phyloP scores from a whole-genome alignment of 2,797 vertebrate species.

The Rhabdomys pumilio region DNA sequence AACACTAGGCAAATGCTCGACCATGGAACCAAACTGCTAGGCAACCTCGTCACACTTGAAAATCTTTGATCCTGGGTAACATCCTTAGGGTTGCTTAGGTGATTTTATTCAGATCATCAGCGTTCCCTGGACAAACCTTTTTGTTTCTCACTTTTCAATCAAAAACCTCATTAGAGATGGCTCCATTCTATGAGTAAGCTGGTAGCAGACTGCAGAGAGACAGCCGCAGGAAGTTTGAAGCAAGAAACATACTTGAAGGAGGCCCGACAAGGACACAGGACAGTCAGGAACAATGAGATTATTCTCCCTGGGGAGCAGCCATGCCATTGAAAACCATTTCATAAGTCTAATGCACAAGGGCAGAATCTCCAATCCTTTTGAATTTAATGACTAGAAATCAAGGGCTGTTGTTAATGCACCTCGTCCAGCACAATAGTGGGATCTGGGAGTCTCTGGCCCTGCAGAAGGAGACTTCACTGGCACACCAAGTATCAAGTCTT shows the following conservation, averaged over 20 bases:
- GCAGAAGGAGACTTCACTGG: not conserved
- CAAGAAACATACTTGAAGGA: not conserved
- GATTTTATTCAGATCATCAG: constrained; percentile 21
- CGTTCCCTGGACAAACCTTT: not conserved
- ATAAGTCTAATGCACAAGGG: not conserved
- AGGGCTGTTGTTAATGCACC: not conserved
- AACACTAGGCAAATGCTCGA: not conserved
- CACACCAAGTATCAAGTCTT: not conserved
- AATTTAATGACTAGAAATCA: not conserved
- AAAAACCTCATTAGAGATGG: not conserved
- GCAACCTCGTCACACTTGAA: not conserved
- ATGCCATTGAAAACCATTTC: not conserved
- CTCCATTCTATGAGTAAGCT: not conserved
- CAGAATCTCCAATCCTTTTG: not conserved
- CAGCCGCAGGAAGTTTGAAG: not conserved
- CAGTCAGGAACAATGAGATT: too few species aligned
- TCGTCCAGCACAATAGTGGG: not conserved
- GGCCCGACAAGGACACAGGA: not conserved
- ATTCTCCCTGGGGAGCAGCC: too few species aligned
- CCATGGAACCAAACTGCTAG: not conserved
- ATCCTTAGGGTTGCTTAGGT: not conserved
- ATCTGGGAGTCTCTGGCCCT: not conserved
- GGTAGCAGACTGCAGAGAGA: not conserved
- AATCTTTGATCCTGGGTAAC: not conserved
- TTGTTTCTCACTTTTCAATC: not conserved